phyloP scores from a whole-genome alignment of 2,113 vertebrate species.

The Paracanthobrama guichenoti region DNA sequence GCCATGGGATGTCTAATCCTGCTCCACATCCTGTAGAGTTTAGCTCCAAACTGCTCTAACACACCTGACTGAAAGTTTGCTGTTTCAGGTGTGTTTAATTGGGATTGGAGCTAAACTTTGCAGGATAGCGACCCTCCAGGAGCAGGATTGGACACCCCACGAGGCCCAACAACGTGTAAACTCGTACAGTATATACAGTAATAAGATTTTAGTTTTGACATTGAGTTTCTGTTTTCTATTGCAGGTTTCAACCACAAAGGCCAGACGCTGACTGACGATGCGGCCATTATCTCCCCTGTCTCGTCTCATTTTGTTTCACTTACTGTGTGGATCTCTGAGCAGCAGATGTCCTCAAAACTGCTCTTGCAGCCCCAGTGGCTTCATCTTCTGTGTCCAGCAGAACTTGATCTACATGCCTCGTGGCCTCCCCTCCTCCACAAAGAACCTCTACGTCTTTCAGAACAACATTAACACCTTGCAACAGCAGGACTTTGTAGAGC shows the following conservation, averaged over 20 bases:
- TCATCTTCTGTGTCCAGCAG: constrained; percentile 69
- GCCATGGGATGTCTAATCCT: not conserved
- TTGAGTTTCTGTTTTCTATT: constrained; percentile 53
- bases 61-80: not conserved
- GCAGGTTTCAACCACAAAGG: constrained; percentile 51
- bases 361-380: constrained; percentile 10
- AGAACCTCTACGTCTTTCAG: constrained; percentile 83
- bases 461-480: constrained; percentile 84
- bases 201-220: not conserved
- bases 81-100: not conserved
- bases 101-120: not conserved
- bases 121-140: not conserved
- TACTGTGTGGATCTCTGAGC: constrained; percentile 58
- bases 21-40: not conserved
- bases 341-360: constrained; percentile 71
- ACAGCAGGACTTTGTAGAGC: constrained; percentile 77
- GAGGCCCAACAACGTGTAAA: not conserved
- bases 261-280: constrained; percentile 60
- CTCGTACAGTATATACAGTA: no score
- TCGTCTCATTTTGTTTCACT: constrained; percentile 57
- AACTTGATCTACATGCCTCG: constrained; percentile 71
- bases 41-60: not conserved
- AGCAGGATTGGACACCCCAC: not conserved
- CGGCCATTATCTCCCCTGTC: constrained; percentile 36
- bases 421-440: constrained; percentile 75